These are phyloP conservation scores for Entosphenus tridentatus DNA, from an alignment of 2,113 vertebrate genomes.

Conservation along the genomic window DNA sequence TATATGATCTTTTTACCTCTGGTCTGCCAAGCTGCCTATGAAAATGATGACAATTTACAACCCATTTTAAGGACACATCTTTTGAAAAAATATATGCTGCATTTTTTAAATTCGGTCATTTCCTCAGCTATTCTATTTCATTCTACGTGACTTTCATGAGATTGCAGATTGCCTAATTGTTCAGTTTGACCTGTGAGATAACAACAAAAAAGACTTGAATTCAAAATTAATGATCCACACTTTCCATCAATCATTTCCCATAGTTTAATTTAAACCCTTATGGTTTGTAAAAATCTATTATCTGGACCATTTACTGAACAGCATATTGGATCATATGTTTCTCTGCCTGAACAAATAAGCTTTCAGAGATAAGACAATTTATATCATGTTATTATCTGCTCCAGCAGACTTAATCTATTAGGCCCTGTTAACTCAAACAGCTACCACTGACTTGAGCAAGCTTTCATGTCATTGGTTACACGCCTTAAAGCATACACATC, in stretches of 20 bases:
- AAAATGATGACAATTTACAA: no score
- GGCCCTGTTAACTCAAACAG: conserved; percentile 3
- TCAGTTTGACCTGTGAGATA: not conserved
- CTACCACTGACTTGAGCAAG: not conserved
- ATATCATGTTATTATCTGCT: conserved; percentile 4
- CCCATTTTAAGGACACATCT: no score
- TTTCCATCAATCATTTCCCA: conserved; percentile 6
- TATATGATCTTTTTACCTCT: no score
- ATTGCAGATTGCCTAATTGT: conserved; percentile 1
- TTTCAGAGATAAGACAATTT: conserved; percentile 7
- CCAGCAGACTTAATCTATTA: conserved; percentile 6
- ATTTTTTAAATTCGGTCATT: no score
- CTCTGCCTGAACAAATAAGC: conserved; percentile 6
- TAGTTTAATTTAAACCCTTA: conserved; percentile 6
- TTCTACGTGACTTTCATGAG: not conserved
- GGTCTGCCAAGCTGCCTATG: no score
- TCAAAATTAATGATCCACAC: conserved; percentile 1
- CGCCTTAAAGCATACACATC: not conserved
- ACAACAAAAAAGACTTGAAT: not conserved
- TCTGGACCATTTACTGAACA: conserved; percentile 5
- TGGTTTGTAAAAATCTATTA: conserved; percentile 7
- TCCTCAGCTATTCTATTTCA: no score
- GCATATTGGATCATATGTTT: conserved; percentile 7
- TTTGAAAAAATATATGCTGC: no score
- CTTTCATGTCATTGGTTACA: conserved; percentile 1